These are phyloP conservation scores for Aphelenchoides fujianensis DNA, from an alignment of 1,140 invertebrate genomes.

Conservation along the genomic window DNA sequence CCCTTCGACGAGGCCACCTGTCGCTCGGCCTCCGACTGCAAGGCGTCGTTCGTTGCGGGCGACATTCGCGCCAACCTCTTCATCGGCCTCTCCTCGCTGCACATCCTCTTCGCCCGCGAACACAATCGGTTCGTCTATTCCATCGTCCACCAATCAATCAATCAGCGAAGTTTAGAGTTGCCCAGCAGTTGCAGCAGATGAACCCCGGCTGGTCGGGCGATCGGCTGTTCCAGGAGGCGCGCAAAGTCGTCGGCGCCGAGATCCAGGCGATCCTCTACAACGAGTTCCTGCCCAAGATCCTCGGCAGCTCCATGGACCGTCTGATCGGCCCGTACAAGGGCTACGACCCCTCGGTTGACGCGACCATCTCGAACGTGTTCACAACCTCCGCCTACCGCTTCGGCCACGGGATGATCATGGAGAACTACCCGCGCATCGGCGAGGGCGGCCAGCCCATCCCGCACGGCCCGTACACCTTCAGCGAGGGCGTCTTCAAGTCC, in stretches of 20 bases:
- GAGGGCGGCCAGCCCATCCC: slow-evolving; percentile 39
- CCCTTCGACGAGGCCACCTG: slow-evolving; percentile 58
- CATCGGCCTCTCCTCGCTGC: slow-evolving; percentile 59
- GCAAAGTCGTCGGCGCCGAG: slow-evolving; percentile 67
- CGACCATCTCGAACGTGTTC: slow-evolving; percentile 69
- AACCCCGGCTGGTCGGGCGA: slow-evolving; percentile 50
- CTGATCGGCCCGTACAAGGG: slow-evolving; percentile 66
- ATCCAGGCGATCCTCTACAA: slow-evolving; percentile 59
- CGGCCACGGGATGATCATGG: slow-evolving; percentile 68
- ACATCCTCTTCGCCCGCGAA: slow-evolving; percentile 60
- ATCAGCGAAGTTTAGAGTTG: no score
- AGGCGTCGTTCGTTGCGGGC: slow-evolving; percentile 57
- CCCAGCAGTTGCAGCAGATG: slow-evolving; percentile 31
- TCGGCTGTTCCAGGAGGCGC: slow-evolving; percentile 64
- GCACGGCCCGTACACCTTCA: slow-evolving; percentile 57
- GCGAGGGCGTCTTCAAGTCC: slow-evolving; percentile 61
- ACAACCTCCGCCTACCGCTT: slow-evolving; percentile 70
- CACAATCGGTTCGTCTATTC: slow-evolving; percentile 55
- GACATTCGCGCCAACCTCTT: slow-evolving; percentile 61
- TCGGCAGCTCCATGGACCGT: slow-evolving; percentile 47
- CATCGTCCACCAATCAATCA: slow-evolving; percentile 21
- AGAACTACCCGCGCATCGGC: slow-evolving; percentile 39
- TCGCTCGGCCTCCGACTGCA: slow-evolving; percentile 38
- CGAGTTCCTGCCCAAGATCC: slow-evolving; percentile 52
- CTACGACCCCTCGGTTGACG: slow-evolving; percentile 68